phyloP scores from a whole-genome alignment of 2,888 invertebrate genomes.

The Noctua fimbriata region DNA sequence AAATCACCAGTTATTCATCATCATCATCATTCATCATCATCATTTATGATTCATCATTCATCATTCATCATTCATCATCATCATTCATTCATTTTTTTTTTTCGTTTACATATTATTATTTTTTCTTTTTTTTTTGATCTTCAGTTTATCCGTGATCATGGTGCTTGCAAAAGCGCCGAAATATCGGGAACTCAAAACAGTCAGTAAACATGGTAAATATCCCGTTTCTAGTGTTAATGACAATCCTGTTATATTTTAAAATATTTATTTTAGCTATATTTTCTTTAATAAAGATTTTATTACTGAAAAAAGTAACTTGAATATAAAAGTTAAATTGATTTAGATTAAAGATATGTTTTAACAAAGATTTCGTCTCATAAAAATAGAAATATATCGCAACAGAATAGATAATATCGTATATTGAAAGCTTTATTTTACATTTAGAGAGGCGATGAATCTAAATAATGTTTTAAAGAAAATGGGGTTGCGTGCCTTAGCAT shows the following conservation, averaged over 20 bases:
- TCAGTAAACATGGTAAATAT: too few species aligned
- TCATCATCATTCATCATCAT: too few species aligned
- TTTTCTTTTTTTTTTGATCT: too few species aligned
- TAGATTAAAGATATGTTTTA: background rate
- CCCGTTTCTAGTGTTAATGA: too few species aligned
- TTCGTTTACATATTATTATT: too few species aligned
- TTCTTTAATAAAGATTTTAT: background rate
- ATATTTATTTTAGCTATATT: background rate
- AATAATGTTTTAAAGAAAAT: constrained; percentile 9
- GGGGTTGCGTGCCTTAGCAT: background rate
- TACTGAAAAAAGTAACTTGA: background rate
- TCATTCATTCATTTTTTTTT: too few species aligned
- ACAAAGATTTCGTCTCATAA: background rate
- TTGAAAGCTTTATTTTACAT: constrained; percentile 25
- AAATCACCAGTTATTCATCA: too few species aligned
- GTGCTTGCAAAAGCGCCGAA: too few species aligned
- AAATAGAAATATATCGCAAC: background rate
- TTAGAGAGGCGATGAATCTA: constrained; percentile 9
- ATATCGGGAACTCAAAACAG: too few species aligned
- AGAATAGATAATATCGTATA: background rate
- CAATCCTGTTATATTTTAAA: background rate
- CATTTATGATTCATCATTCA: too few species aligned
- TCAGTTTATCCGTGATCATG: too few species aligned
- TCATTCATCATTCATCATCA: too few species aligned
- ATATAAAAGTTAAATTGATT: constrained; percentile 1